Percentiles rank a stretch among this genome's conserved stretches.
These are phyloP conservation scores for Dunckerocampus dactyliophorus DNA, from an alignment of 2,113 vertebrate genomes.

Conservation along the genomic window DNA sequence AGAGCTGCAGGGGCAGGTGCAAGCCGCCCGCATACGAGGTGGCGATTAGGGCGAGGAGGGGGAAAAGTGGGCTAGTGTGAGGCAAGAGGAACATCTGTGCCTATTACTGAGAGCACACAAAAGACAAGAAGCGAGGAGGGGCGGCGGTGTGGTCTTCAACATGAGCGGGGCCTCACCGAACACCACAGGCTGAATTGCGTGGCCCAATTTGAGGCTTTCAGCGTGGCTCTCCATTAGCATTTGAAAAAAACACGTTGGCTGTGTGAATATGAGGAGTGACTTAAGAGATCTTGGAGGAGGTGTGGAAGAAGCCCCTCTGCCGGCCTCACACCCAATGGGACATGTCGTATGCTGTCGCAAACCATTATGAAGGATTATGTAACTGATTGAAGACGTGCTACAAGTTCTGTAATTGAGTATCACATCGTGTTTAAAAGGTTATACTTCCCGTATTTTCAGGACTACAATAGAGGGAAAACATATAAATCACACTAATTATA, in stretches of 20 bases:
- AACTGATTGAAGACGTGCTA: neutral
- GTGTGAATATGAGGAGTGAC: constrained; percentile 54
- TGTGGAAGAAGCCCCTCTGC: constrained; percentile 10
- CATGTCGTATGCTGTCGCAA: constrained; percentile 23
- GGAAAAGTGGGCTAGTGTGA: constrained; percentile 69
- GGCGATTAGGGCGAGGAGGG: constrained; percentile 66
- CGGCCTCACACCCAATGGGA: constrained; percentile 22
- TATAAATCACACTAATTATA: too few species aligned
- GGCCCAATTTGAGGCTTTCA: constrained; percentile 76
- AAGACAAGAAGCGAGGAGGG: constrained; percentile 38
- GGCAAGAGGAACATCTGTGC: constrained; percentile 77
- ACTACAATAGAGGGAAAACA: too few species aligned
- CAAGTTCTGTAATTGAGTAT: neutral
- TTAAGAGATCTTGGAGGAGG: constrained; percentile 53
- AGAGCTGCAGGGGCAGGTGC: constrained; percentile 70
- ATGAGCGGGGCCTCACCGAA: constrained; percentile 70
- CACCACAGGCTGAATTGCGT: constrained; percentile 71
- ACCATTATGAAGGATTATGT: constrained; percentile 19
- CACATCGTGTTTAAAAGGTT: neutral
- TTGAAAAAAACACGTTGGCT: constrained; percentile 65
- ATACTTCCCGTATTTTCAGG: neutral
- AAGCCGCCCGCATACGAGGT: constrained; percentile 72
- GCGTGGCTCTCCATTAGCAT: constrained; percentile 71
- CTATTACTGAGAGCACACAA: constrained; percentile 73
- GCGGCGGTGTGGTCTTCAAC: constrained; percentile 47